Conservation (phyloP, 2,888 invertebrate species). For the Malthinus flaveolus region DNA sequence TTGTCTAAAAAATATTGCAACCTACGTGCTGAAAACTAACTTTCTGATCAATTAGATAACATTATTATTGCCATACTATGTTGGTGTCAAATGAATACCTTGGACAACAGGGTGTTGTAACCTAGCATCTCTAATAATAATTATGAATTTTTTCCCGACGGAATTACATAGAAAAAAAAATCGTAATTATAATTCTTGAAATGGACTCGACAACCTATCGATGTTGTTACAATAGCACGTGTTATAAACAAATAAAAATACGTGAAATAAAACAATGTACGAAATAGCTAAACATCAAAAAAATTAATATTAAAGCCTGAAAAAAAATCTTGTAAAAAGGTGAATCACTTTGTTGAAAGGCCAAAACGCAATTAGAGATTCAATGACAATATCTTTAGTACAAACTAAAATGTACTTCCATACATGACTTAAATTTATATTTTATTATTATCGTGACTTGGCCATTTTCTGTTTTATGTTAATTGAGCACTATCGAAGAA, state of each 20-base stretch:
- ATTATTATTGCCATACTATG: conserved; percentile 16
- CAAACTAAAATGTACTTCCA: conserved; percentile 24
- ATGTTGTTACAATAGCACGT: conserved; percentile 12
- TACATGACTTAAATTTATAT: conserved; percentile 34
- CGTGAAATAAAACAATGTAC: conserved; percentile 29
- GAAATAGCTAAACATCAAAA: conserved; percentile 15
- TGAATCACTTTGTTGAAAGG: conserved; percentile 39
- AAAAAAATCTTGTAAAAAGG: conserved; percentile 40
- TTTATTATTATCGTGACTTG: conserved; percentile 22
- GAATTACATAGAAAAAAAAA: background rate
- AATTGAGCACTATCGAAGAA: conserved; percentile 18
- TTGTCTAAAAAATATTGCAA: conserved; percentile 30
- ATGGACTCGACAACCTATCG: background rate
- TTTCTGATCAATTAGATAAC: conserved; percentile 30
- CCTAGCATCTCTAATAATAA: too few relatives aligned
- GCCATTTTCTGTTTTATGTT: conserved; percentile 26
- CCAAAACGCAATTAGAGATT: conserved; percentile 29
- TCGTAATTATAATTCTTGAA: background rate
- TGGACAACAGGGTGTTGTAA: background rate
- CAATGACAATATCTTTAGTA: conserved; percentile 28
- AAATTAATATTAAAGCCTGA: conserved; percentile 10
- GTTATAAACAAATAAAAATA: conserved; percentile 12
- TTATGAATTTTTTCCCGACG: too few relatives aligned
- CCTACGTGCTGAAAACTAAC: conserved; percentile 26
- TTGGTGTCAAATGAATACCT: conserved; percentile 1